These are phyloP conservation scores for Dendrocopos noguchii DNA, from an alignment of 2,113 vertebrate genomes.

Conservation along the genomic window DNA sequence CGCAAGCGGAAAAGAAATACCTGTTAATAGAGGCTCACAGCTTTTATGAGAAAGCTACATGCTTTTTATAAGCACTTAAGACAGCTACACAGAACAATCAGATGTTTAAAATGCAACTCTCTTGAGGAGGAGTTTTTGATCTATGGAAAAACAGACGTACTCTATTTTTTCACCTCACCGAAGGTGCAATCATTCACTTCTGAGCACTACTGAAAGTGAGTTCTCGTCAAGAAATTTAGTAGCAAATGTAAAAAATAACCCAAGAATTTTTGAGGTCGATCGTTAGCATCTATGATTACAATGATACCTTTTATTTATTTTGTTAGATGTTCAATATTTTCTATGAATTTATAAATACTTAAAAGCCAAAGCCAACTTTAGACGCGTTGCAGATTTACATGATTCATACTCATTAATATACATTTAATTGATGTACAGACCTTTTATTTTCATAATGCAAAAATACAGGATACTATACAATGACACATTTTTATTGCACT, in stretches of 20 bases:
- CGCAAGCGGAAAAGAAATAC: constrained; percentile 20
- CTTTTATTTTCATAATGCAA: constrained; percentile 89
- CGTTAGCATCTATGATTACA: constrained; percentile 85
- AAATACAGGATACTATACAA: constrained; percentile 81
- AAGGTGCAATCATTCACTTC: constrained; percentile 71
- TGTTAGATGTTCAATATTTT: constrained; percentile 91
- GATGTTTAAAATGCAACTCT: constrained; percentile 67
- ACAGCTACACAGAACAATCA: constrained; percentile 51
- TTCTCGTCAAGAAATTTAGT: constrained; percentile 75
- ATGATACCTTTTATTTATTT: constrained; percentile 89
- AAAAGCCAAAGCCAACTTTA: constrained; percentile 92
- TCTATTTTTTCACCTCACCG: constrained; percentile 70
- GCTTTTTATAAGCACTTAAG: constrained; percentile 68
- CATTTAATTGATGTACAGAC: constrained; percentile 84
- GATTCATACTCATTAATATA: constrained; percentile 80
- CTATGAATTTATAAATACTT: constrained; percentile 88
- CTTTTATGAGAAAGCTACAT: constrained; percentile 52
- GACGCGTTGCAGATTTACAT: constrained; percentile 82
- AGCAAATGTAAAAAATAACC: constrained; percentile 74
- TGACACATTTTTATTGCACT: constrained; percentile 90
- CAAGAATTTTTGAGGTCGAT: constrained; percentile 82
- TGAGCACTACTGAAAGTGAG: constrained; percentile 78
- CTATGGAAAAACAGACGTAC: constrained; percentile 75
- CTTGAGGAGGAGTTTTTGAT: constrained; percentile 73
- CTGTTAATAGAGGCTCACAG: constrained; percentile 41